Conservation (phyloP, 2,113 vertebrate species). For the Oncorhynchus keta region DNA sequence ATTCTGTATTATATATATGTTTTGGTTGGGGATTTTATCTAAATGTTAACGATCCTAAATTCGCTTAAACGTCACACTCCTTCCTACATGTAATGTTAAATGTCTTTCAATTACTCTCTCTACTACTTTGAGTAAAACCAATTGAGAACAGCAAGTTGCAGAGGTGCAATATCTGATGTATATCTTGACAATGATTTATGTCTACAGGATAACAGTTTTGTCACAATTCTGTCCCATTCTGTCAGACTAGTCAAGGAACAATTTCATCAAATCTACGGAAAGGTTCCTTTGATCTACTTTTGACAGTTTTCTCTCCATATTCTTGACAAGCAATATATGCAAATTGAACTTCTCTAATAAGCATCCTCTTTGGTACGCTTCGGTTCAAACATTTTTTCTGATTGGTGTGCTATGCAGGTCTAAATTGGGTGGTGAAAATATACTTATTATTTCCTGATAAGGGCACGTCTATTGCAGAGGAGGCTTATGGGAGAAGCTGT, state of each 20-base stretch:
- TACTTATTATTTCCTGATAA: slow-evolving; percentile 65
- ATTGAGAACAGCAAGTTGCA: slow-evolving; percentile 10
- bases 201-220: slow-evolving; percentile 37
- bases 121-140: not conserved
- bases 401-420: slow-evolving; percentile 40
- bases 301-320: slow-evolving; percentile 61
- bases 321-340: slow-evolving; percentile 59
- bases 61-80: too few species aligned
- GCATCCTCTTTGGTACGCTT: slow-evolving; percentile 59
- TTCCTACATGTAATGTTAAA: not conserved
- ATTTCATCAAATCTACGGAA: slow-evolving; percentile 56
- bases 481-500: too few species aligned
- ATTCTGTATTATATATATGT: too few species aligned
- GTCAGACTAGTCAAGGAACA: slow-evolving; percentile 57
- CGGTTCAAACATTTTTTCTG: slow-evolving; percentile 29
- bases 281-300: slow-evolving; percentile 56
- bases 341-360: slow-evolving; percentile 65
- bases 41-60: too few species aligned
- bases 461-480: slow-evolving; percentile 46
- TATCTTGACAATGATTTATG: slow-evolving; percentile 45
- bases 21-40: too few species aligned
- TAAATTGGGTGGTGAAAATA: slow-evolving; percentile 62
- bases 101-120: not conserved
- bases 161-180: slow-evolving; percentile 42
- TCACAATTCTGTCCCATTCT: slow-evolving; percentile 56